Evolutionary conservation across 2,113 vertebrate species (phyloP), one percentile per base, ranked within the genome.

Genomic region (Seriola dumerili): DNA sequence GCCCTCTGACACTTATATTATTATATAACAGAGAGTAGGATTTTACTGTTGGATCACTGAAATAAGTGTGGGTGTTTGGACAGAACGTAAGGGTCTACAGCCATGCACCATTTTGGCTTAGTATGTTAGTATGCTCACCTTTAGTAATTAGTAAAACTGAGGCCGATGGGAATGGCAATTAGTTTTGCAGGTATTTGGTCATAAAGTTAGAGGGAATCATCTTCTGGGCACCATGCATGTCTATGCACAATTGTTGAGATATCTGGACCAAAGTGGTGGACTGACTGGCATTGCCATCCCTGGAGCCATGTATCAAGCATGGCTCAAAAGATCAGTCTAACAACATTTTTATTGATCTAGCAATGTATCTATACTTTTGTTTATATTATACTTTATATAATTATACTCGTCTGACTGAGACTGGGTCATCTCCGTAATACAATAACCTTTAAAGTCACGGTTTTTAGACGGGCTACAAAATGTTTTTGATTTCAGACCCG

Each of bases 381-480:
- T 40, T 16, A 11, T n/a, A 32, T 25, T 23, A 23, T 54, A 48
- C 12, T 46, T 57, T 1, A 48, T 55, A 36, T 17, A n/a, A 76
- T 76, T 64, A 36, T 21, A 36, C 17, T 25, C 25, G 4, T 36
- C 34, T 36, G 34, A 36, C 34, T 36, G 34, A 36, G 34, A 42
- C 23, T 21, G 63, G 88, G 36, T 73, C 71, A 74, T 61, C 38
- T 78, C 29, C 6, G n/a, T 40, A 55, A 80, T 62, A 72, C 21
- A 50, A 83, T 86, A 73, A 82, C 65, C 55, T 83, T 57, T 81
- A 68, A 76, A 71, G 62, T 80, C 76, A 65, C 50, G 17, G 69
- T 63, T 80, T 34, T 66, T 42, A 73, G 25, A 67, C 16, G 4
- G 11, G 8, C 76, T 40, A 40, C 40, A 57, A 50, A 70, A 72